phyloP scores from a whole-genome alignment of 2,113 vertebrate genomes.

The Collichthys lucidus region DNA sequence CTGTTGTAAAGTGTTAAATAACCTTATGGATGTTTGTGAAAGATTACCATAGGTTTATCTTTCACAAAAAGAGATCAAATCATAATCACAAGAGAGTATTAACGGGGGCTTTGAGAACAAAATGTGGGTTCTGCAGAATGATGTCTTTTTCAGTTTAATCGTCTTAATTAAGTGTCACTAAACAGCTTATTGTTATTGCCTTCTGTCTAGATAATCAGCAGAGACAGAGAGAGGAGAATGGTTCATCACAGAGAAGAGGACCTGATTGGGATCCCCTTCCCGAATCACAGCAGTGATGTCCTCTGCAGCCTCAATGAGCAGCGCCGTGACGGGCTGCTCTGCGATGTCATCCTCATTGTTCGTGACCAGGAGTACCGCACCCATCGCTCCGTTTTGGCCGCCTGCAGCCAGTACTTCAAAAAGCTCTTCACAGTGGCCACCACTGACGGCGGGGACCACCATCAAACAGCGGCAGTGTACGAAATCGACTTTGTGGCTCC shows the following conservation, averaged over 20 bases:
- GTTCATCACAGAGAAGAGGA: slow-evolving; percentile 94
- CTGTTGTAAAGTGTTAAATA: not conserved
- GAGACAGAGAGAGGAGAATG: slow-evolving; percentile 84
- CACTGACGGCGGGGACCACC: slow-evolving; percentile 79
- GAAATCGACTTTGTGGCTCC: slow-evolving; percentile 98
- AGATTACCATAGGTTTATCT: not conserved
- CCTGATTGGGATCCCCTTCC: slow-evolving; percentile 98
- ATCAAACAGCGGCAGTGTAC: slow-evolving; percentile 84
- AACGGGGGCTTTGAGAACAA: not conserved
- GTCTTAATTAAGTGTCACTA: slow-evolving; percentile 1
- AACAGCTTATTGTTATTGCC: slow-evolving; percentile 3
- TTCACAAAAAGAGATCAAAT: not conserved
- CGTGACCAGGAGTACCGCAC: slow-evolving; percentile 96
- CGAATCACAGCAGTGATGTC: slow-evolving; percentile 97
- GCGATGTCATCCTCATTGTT: slow-evolving; percentile 95
- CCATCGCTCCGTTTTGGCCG: slow-evolving; percentile 94
- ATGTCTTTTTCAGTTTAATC: slow-evolving; percentile 5
- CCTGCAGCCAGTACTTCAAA: slow-evolving; percentile 99
- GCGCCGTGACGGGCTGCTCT: slow-evolving; percentile 93
- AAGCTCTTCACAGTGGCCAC: slow-evolving; percentile 96
- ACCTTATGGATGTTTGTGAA: not conserved
- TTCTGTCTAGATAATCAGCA: slow-evolving; percentile 25
- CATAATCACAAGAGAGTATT: not conserved
- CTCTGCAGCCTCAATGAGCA: slow-evolving; percentile 96
- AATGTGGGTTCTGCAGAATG: not conserved